Conservation (phyloP, 2,113 vertebrate genomes). For the Zosterops japonicus region DNA sequence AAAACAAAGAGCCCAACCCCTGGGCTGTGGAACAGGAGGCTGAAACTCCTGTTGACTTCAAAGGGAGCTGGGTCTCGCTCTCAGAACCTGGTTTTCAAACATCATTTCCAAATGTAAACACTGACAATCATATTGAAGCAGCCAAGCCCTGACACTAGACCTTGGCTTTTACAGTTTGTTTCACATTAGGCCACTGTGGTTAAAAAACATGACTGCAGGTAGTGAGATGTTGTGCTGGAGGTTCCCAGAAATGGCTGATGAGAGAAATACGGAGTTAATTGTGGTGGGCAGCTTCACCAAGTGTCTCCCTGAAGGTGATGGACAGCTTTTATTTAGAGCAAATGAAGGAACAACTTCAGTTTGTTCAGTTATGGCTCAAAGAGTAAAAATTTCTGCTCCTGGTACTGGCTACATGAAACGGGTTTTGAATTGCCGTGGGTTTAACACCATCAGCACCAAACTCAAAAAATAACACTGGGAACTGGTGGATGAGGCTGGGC, state of each 20-base stretch:
- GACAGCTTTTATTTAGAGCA: neutral
- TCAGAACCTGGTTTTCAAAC: neutral
- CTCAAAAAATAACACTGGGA: neutral
- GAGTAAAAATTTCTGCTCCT: neutral
- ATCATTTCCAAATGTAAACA: neutral
- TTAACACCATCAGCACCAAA: neutral
- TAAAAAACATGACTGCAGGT: neutral
- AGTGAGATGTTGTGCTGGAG: neutral
- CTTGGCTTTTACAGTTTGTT: neutral
- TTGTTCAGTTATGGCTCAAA: neutral
- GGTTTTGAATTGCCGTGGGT: neutral
- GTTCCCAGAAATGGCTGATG: neutral
- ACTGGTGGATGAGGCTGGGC: neutral
- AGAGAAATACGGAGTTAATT: neutral
- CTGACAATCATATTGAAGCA: neutral
- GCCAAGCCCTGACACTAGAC: neutral
- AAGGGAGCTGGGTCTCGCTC: neutral
- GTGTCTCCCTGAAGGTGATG: neutral
- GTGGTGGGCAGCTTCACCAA: neutral
- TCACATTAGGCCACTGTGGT: neutral
- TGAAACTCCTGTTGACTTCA: constrained; percentile 34
- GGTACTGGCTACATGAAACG: neutral
- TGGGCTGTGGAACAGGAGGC: neutral
- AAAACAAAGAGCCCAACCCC: constrained; percentile 33
- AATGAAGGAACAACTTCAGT: neutral